phyloP scores from a whole-genome alignment of 1,140 invertebrate genomes.

The Drosophila nigrodunni region DNA sequence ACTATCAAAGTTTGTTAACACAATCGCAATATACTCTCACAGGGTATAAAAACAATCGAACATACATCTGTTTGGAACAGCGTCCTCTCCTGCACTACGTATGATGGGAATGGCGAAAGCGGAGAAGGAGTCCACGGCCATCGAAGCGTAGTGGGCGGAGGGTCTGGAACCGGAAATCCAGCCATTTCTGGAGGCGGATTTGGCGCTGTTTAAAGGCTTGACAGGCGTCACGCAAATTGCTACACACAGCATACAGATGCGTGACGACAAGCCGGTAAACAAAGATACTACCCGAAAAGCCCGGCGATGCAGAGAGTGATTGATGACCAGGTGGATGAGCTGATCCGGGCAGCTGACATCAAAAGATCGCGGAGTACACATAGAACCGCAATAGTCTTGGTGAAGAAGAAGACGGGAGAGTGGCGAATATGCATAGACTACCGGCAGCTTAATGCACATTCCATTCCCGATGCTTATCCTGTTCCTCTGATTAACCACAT shows the following conservation, averaged over 20 bases:
- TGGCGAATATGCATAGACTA: conserved; percentile 6
- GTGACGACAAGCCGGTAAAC: not conserved
- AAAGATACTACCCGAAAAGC: not conserved
- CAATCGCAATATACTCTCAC: too few species aligned
- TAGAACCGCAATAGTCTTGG: conserved; percentile 17
- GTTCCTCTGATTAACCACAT: conserved; percentile 18
- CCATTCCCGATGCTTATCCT: not conserved
- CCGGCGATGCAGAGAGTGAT: not conserved
- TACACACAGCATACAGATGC: not conserved
- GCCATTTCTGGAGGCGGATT: too few species aligned
- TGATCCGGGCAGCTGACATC: not conserved
- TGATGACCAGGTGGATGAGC: not conserved
- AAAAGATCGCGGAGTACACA: conserved; percentile 29
- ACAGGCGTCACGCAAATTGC: not conserved
- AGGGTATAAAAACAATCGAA: too few species aligned
- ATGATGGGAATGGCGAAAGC: too few species aligned
- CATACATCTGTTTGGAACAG: too few species aligned
- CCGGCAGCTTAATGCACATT: conserved; percentile 20
- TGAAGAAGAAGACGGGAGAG: conserved; percentile 19
- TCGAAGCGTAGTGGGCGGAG: too few species aligned
- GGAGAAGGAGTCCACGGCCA: too few species aligned
- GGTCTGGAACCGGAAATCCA: too few species aligned
- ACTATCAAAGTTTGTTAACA: too few species aligned
- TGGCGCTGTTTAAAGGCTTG: too few species aligned
- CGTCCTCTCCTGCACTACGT: too few species aligned